These are phyloP conservation scores for Megamerina dolium DNA, from an alignment of 2,888 invertebrate species.

Conservation along the genomic window DNA sequence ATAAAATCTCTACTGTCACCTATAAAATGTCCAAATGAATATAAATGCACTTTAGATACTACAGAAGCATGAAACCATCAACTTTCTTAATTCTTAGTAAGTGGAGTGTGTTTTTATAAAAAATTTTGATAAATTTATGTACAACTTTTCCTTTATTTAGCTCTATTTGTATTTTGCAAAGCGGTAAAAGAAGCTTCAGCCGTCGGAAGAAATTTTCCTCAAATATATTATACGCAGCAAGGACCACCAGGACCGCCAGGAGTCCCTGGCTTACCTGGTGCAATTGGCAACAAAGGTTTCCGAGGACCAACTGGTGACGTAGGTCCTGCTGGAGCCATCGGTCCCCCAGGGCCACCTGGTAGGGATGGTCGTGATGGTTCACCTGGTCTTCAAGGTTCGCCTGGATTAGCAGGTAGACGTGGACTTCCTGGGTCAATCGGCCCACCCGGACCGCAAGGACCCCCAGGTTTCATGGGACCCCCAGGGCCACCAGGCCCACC, in stretches of 20 bases:
- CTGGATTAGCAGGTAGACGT: conserved; percentile 25
- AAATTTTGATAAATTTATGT: no score
- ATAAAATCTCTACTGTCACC: no score
- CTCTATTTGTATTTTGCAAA: no score
- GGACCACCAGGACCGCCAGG: conserved; percentile 29
- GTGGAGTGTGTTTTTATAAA: neutral
- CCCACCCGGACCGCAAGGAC: conserved; percentile 18
- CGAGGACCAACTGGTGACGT: conserved; percentile 25
- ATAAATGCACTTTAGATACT: no score
- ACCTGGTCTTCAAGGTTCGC: conserved; percentile 21
- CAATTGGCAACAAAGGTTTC: conserved; percentile 23
- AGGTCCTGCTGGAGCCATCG: conserved; percentile 21
- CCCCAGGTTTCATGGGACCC: conserved; percentile 19
- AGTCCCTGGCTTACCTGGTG: conserved; percentile 21
- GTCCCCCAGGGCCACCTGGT: conserved; percentile 23
- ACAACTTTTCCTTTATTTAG: no score
- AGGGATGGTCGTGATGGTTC: conserved; percentile 24
- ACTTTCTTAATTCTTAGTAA: neutral
- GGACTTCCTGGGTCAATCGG: conserved; percentile 27
- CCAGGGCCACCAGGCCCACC: conserved; percentile 19
- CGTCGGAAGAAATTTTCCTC: neutral
- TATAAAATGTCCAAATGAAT: no score
- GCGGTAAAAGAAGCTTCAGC: no score
- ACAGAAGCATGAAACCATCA: no score
- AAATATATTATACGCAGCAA: conserved; percentile 6